Percentiles rank a stretch among this genome's conserved stretches.
These are phyloP conservation scores for Sebastes diploproa DNA, from an alignment of 2,797 vertebrate species.

Conservation along the genomic window DNA sequence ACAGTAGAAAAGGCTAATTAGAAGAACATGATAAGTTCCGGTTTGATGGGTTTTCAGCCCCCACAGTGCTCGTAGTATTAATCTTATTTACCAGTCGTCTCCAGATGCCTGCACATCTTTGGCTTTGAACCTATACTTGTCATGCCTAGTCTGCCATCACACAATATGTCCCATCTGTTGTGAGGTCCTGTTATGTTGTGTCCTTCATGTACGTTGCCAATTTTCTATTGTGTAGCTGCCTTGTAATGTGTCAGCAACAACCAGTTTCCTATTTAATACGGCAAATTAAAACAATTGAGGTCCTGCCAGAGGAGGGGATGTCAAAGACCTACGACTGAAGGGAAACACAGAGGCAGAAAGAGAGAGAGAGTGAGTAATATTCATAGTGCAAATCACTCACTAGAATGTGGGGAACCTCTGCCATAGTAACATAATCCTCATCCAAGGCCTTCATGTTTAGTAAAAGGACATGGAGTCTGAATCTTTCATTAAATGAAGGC, in stretches of 20 bases:
- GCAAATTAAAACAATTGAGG: slow-evolving; percentile 33
- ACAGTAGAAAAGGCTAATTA: slow-evolving; percentile 64
- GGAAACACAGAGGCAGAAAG: slow-evolving; percentile 9
- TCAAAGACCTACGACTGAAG: not conserved
- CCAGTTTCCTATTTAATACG: slow-evolving; percentile 11
- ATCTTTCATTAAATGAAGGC: slow-evolving; percentile 81
- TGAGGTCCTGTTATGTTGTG: slow-evolving; percentile 4
- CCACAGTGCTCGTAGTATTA: slow-evolving; percentile 45
- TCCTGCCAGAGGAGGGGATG: slow-evolving; percentile 7
- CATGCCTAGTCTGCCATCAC: slow-evolving; percentile 9
- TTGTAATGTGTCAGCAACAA: slow-evolving; percentile 17
- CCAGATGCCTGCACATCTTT: slow-evolving; percentile 44
- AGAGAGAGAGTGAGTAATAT: slow-evolving; percentile 43
- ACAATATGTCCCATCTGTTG: slow-evolving; percentile 29
- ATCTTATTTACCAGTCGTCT: slow-evolving; percentile 63
- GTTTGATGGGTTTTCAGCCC: slow-evolving; percentile 71
- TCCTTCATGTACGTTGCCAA: slow-evolving; percentile 20
- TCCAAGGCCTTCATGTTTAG: slow-evolving; percentile 70
- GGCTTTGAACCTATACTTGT: slow-evolving; percentile 45
- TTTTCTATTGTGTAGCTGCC: not conserved
- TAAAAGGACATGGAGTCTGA: slow-evolving; percentile 69
- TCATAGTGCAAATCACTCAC: slow-evolving; percentile 46
- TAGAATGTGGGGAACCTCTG: slow-evolving; percentile 51
- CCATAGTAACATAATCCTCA: slow-evolving; percentile 65
- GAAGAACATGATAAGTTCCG: slow-evolving; percentile 67